Conservation (phyloP, 2,113 vertebrate genomes). For the Clupea harengus region DNA sequence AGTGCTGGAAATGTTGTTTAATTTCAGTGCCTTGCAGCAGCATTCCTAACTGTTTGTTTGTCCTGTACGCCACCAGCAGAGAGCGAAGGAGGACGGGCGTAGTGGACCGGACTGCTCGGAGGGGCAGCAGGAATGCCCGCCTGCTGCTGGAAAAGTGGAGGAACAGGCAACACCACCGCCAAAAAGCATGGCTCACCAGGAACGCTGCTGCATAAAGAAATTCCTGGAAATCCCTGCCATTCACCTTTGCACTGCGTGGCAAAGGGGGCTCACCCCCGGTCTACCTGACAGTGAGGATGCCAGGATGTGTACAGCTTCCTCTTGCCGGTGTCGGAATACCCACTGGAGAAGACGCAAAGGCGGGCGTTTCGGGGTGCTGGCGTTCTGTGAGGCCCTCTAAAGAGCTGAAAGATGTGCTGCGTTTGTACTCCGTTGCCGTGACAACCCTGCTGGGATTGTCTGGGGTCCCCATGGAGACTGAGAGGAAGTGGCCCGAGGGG, state of each 20-base stretch:
- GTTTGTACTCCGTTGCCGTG: neutral
- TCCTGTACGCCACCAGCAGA: conserved; percentile 46
- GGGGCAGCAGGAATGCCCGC: conserved; percentile 31
- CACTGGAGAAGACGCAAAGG: neutral
- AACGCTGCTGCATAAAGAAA: conserved; percentile 38
- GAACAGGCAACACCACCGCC: conserved; percentile 45
- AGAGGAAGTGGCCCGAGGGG: neutral
- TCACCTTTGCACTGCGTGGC: neutral
- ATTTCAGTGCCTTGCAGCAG: neutral
- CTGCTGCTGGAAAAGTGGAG: conserved; percentile 59
- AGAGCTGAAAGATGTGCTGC: neutral
- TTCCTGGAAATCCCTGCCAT: conserved; percentile 22
- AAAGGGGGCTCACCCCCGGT: conserved; percentile 37
- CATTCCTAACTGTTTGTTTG: conserved; percentile 16
- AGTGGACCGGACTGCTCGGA: neutral
- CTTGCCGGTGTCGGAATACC: neutral
- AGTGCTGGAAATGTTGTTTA: neutral
- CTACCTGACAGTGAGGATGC: neutral
- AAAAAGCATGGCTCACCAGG: conserved; percentile 40
- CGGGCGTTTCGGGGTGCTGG: too few species aligned
- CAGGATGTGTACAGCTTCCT: neutral
- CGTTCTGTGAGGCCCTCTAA: neutral
- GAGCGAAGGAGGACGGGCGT: neutral
- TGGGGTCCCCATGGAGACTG: neutral
- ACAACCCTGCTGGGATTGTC: neutral